phyloP scores from a whole-genome alignment of 2,113 vertebrate species.

The western clawed frog (Xenopus tropicalis) region UCB_Xtro_10.0 CM004443.2:206264501-206265000 shows the following conservation, averaged over 20 bases:
- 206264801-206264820: too few relatives aligned
- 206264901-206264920: too few relatives aligned
- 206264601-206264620: constrained; percentile 63
- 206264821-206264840: too few relatives aligned
- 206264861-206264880: too few relatives aligned
- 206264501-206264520: constrained; percentile 65
- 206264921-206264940: too few relatives aligned
- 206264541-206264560: constrained; percentile 76
- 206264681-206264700: constrained; percentile 33
- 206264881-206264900: too few relatives aligned
- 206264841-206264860: too few relatives aligned
- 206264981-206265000: too few relatives aligned
- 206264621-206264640: constrained; percentile 42
- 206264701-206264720: constrained; percentile 29
- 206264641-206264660: constrained; percentile 46
- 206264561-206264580: constrained; percentile 76
- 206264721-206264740: constrained; percentile 1
- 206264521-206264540: constrained; percentile 70
- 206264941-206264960: too few relatives aligned
- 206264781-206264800: neutral
- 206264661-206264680: constrained; percentile 20
- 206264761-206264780: constrained; percentile 6
- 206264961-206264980: too few relatives aligned
- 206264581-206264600: constrained; percentile 62
- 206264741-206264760: constrained; percentile 17